Evolutionary conservation across 2,797 vertebrate genomes (phyloP).

Genomic region (Molothrus ater): DNA sequence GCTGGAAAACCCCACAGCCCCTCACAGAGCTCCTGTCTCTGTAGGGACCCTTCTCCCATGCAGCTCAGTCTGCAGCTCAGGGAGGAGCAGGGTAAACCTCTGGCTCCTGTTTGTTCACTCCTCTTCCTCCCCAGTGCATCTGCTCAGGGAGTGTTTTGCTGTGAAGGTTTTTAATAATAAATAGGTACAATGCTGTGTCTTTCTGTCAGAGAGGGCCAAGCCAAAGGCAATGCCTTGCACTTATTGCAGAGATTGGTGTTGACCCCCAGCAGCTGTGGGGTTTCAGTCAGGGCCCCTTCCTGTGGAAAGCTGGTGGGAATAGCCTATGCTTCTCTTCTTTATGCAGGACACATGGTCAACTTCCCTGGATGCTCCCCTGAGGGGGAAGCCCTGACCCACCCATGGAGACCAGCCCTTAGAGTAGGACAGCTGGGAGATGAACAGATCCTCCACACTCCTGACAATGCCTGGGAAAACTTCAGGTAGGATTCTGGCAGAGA

Average conservation of each 20-base stretch:
- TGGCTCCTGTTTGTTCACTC: neutral
- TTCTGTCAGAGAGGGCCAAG: neutral
- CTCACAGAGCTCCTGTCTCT: rapidly evolving
- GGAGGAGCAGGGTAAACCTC: neutral
- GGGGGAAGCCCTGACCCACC: neutral
- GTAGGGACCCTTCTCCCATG: neutral
- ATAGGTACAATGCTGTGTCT: neutral
- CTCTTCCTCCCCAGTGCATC: neutral
- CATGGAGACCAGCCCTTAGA: neutral
- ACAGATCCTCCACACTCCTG: neutral
- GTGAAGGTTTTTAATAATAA: neutral
- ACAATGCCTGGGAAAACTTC: neutral
- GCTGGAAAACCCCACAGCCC: neutral
- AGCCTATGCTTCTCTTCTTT: neutral
- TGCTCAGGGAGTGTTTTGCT: neutral
- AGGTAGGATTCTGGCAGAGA: neutral
- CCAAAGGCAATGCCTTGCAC: neutral
- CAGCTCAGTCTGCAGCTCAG: neutral
- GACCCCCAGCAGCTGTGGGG: neutral
- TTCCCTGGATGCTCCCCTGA: neutral
- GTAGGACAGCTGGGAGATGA: neutral
- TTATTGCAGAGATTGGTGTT: neutral
- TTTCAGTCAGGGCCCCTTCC: neutral
- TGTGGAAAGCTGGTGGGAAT: neutral
- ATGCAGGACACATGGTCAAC: neutral